Evolutionary conservation across 1,140 invertebrate genomes (phyloP).

Genomic region (Akabosia matsudoensis): DNA sequence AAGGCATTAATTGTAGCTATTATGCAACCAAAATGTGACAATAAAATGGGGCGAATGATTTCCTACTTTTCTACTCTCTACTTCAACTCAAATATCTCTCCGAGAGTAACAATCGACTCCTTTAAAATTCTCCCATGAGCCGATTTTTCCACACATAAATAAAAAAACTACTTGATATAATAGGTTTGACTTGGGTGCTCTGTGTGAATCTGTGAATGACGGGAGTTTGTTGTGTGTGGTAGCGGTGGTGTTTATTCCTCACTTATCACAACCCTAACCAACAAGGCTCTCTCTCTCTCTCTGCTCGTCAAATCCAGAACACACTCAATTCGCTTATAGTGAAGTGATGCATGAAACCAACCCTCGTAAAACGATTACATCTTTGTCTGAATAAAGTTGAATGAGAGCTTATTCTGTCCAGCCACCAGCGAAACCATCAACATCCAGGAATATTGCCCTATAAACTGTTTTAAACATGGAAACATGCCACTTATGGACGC

Average conservation of each 20-base stretch:
- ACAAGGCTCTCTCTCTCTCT: not conserved
- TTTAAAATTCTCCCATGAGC: constrained; percentile 18
- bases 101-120: no score
- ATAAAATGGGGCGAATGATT: constrained; percentile 5
- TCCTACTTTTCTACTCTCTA: not conserved
- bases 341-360: constrained; percentile 22
- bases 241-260: no score
- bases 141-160: not conserved
- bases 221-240: no score
- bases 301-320: not conserved
- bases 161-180: constrained; percentile 10
- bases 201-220: not conserved
- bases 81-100: not conserved
- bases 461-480: not conserved
- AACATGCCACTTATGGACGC: not conserved
- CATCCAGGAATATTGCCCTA: not conserved
- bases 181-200: constrained; percentile 9
- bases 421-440: no score
- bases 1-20: constrained; percentile 9
- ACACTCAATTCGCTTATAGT: not conserved
- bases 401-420: not conserved
- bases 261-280: no score
- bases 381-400: not conserved
- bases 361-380: not conserved
- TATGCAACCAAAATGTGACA: constrained; percentile 18